Base-by-base conservation (phyloP, 2,797 vertebrate species). In the Picus viridis region DNA sequence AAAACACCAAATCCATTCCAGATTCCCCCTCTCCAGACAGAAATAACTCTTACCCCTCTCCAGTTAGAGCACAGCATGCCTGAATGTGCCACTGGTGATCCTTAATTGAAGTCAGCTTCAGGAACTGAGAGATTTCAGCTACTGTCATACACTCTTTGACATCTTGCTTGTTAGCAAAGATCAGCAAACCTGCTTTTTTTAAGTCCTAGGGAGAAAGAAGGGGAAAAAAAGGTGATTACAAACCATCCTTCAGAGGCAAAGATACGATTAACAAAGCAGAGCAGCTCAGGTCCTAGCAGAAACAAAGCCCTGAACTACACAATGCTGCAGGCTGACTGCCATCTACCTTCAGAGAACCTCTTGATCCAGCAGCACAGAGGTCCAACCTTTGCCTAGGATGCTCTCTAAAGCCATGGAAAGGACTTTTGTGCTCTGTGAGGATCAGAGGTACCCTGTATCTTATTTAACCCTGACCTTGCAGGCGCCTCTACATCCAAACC, bases 41-140 rank as follows among this genome's bases (percentile, higher is more conserved):
- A 3, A 73, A 45, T 3, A 36, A 30, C 72, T 73, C 98, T 98
- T 95, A 99, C 99, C 99, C 99, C 93, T 99, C 99, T 67, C 99
- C 99, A 77, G 99, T 99, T 59, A 99, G 98, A 84, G 99, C 99
- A 91, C 99, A 99, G 97, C 99, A 99, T 43, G 99, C 99, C 97
- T 99, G 99, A 90, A 99, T 99, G 97, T 99, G 99, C 99, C 99
- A 99, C 96, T 99, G 99, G 97, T 99, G 99, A 97, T 99, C 99
- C 97, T 99, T 99, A 86, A 99, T 98, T 2, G 99, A 99, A 59
- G 99, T 99, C 74, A 99, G 98, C 93, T 99, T 99, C 90, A 99
- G 98, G 97, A 98, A 99, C 97, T 99, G 99, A 34, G 99, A 99
- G 96, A 99, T 99, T 97, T 99, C 99, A 45, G 99, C 98, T 89